Percentiles rank a stretch among this genome's conserved stretches.
Evolutionary conservation across 2,888 invertebrate species (phyloP).

Genomic region (Cheilosia grossa): DNA sequence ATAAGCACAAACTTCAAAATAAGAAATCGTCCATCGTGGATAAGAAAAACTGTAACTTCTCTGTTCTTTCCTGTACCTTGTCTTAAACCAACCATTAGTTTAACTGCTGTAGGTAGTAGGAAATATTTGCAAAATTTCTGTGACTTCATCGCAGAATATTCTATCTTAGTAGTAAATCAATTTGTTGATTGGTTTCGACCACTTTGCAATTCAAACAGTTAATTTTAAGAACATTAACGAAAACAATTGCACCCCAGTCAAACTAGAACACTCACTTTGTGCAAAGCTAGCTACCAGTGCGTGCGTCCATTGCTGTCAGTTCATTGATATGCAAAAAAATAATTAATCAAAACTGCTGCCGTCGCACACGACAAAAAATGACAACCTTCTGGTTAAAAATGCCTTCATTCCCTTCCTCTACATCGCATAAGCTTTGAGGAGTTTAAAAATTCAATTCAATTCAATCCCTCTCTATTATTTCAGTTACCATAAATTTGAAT

Average conservation of each 20-base stretch:
- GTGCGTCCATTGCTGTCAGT: constrained; percentile 27
- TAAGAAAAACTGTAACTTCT: too few relatives aligned
- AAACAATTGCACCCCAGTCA: background rate
- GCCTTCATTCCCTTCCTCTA: background rate
- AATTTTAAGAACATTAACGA: too few relatives aligned
- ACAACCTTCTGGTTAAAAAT: background rate
- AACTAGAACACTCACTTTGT: background rate
- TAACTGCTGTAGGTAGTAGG: too few relatives aligned
- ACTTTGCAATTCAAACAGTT: background rate
- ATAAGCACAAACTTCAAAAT: too few relatives aligned
- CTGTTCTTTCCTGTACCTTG: too few relatives aligned
- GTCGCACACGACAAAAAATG: constrained; percentile 4
- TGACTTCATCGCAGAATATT: too few relatives aligned
- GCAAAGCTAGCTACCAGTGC: background rate
- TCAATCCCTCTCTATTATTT: constrained; percentile 5
- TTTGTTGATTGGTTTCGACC: background rate
- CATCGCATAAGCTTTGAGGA: too few relatives aligned
- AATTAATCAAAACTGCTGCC: constrained; percentile 1
- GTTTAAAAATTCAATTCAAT: too few relatives aligned
- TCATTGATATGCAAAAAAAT: constrained; percentile 15
- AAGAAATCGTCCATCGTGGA: too few relatives aligned
- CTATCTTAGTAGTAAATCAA: background rate
- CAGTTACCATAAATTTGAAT: constrained; percentile 8
- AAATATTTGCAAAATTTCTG: too few relatives aligned
- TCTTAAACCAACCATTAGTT: too few relatives aligned